Conservation (phyloP, 2,797 vertebrate species). For the Pachyuromys duprasi region DNA sequence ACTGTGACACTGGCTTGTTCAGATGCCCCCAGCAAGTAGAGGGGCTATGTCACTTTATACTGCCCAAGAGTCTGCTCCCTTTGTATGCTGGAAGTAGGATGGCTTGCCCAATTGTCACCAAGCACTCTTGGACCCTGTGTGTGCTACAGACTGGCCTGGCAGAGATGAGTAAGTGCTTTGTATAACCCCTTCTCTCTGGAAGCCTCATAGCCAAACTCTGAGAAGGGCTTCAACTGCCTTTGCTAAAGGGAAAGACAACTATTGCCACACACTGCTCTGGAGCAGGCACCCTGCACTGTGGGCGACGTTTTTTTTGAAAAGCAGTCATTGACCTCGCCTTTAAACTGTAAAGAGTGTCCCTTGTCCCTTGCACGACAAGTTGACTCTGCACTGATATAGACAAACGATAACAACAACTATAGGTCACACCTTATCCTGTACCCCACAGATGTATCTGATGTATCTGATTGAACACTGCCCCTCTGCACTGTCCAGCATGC, state of each 20-base stretch:
- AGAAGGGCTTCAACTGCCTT: not conserved
- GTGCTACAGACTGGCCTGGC: no score
- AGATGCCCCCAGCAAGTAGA: not conserved
- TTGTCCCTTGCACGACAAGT: not conserved
- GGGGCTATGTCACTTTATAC: fast-evolving
- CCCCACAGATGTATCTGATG: not conserved
- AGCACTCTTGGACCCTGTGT: not conserved
- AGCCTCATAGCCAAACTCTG: fast-evolving
- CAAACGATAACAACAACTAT: not conserved
- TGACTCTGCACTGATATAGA: not conserved
- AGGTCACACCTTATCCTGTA: not conserved
- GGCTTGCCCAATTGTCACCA: no score
- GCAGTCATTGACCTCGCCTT: not conserved
- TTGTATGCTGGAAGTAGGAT: not conserved
- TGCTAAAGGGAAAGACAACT: fast-evolving
- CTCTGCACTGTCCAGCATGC: fast-evolving
- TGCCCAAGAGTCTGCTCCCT: not conserved
- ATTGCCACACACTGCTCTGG: fast-evolving
- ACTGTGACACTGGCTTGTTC: not conserved
- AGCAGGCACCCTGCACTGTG: fast-evolving
- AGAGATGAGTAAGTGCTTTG: no score
- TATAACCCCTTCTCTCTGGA: not conserved
- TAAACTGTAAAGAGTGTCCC: not conserved
- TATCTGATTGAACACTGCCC: not conserved
- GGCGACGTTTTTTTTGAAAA: not conserved